Evolutionary conservation across 2,113 vertebrate genomes (phyloP), one percentile per base, ranked within the genome.

Genomic region (Microcebus tavaratra): DNA sequence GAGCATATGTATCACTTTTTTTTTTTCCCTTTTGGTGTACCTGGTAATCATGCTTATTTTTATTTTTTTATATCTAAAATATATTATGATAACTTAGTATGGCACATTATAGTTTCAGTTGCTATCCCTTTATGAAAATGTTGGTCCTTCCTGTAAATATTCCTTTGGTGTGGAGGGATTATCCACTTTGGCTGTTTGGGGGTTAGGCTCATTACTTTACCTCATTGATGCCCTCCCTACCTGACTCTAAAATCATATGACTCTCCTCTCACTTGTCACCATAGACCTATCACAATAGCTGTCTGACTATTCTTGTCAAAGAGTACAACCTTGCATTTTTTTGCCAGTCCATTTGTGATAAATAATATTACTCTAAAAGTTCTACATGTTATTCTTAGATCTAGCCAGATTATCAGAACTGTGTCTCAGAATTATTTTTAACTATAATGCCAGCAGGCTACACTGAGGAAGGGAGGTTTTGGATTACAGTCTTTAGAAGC

Each of bases 381-480:
- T 83, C 36, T 55, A 80, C 87, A 70, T 97, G 82, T 91, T 95
- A 84, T 95, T 94, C 36, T 93, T 93, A 93, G 45, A 91, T 93
- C 73, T 63, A 53, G 36, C 29, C 55, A 81, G 73, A 95, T 92
- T 55, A 88, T 85, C 31, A 75, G n/a, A 88, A 63, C 48, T 79
- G 5, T 39, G 23, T 68, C 86, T 29, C 61, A 85, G 78, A 88
- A 53, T 31, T 80, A 55, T 57, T 75, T 92, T 84, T 36, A 73
- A 50, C 20, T 42, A 4, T 55, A 90, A 84, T 14, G 57, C 59
- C 39, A 72, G 57, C 10, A 15, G 42, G 57, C 39, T 88, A 23
- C 13, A 31, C n/a, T 31, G 29, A 82, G 72, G 18, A 70, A 92
- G 8, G n/a, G 50, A 90, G 63, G 57, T 70, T 96, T 91, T 97